Evolutionary conservation across 2,888 invertebrate genomes (phyloP).

Genomic region (Melikaiella ostensackeni): DNA sequence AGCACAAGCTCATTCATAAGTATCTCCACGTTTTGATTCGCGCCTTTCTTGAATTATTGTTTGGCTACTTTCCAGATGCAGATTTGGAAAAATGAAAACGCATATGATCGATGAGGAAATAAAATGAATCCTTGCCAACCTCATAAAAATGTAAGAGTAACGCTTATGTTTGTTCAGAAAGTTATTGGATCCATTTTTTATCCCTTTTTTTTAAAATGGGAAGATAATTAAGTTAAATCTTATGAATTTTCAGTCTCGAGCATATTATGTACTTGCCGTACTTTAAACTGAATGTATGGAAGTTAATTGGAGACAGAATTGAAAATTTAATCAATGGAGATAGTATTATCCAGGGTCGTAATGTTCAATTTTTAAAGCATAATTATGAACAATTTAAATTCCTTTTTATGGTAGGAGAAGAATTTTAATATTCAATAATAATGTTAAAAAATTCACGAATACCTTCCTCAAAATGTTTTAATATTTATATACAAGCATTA

Average conservation of each 20-base stretch:
- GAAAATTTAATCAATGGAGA: too few relatives aligned
- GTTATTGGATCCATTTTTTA: neutral
- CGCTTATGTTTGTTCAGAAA: neutral
- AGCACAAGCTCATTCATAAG: constrained; percentile 6
- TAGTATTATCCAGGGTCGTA: too few relatives aligned
- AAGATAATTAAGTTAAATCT: neutral
- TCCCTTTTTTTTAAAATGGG: neutral
- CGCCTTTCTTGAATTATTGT: constrained; percentile 19
- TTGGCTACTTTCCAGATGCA: constrained; percentile 34
- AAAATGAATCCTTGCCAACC: constrained; percentile 22
- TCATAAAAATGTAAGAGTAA: constrained; percentile 1
- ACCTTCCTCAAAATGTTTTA: too few relatives aligned
- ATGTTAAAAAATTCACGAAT: too few relatives aligned
- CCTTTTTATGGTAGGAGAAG: too few relatives aligned
- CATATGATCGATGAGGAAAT: constrained; percentile 3
- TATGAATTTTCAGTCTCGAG: neutral
- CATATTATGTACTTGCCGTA: neutral
- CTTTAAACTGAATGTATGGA: too few relatives aligned
- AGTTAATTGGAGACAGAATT: too few relatives aligned
- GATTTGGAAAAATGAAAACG: constrained; percentile 23
- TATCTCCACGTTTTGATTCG: constrained; percentile 13
- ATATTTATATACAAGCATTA: too few relatives aligned
- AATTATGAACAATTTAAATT: too few relatives aligned
- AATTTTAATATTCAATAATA: too few relatives aligned
- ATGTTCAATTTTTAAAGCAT: too few relatives aligned